Percentiles rank a stretch among this genome's conserved stretches.
Evolutionary conservation across 2,113 vertebrate genomes (phyloP).

Genomic region (Anguilla rostrata): DNA sequence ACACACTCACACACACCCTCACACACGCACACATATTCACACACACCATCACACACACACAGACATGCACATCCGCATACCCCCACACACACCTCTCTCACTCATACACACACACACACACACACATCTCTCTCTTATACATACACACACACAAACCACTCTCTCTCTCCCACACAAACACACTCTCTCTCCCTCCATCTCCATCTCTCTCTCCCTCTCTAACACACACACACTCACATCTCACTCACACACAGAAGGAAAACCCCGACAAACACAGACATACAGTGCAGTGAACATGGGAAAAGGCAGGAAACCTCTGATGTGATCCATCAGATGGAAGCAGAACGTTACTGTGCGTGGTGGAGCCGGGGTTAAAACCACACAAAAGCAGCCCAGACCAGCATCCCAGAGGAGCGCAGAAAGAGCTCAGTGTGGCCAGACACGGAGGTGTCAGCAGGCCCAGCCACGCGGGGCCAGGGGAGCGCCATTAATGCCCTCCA

Average conservation of each 20-base stretch:
- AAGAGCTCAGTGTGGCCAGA: constrained; percentile 36
- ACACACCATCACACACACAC: background rate
- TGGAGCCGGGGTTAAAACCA: constrained; percentile 17
- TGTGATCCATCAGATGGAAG: constrained; percentile 47
- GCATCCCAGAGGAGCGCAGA: constrained; percentile 36
- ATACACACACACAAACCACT: background rate
- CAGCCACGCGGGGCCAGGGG: constrained; percentile 25
- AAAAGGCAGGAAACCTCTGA: constrained; percentile 50
- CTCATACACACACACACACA: background rate
- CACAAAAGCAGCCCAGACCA: constrained; percentile 34
- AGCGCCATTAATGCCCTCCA: constrained; percentile 40
- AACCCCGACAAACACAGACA: constrained; percentile 14
- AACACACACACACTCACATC: constrained; percentile 2
- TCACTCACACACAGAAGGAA: background rate
- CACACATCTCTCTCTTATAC: background rate
- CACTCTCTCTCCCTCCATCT: background rate
- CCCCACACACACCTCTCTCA: too few relatives aligned
- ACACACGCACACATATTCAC: constrained; percentile 5
- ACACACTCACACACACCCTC: background rate
- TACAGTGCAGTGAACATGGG: constrained; percentile 44
- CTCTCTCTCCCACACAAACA: background rate
- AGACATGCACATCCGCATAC: too few relatives aligned
- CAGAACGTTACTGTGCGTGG: constrained; percentile 24
- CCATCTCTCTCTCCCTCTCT: background rate
- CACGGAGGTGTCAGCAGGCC: constrained; percentile 39